Base-by-base conservation (phyloP, 2,888 invertebrate species). In the Pachymerium ferrugineum region DNA sequence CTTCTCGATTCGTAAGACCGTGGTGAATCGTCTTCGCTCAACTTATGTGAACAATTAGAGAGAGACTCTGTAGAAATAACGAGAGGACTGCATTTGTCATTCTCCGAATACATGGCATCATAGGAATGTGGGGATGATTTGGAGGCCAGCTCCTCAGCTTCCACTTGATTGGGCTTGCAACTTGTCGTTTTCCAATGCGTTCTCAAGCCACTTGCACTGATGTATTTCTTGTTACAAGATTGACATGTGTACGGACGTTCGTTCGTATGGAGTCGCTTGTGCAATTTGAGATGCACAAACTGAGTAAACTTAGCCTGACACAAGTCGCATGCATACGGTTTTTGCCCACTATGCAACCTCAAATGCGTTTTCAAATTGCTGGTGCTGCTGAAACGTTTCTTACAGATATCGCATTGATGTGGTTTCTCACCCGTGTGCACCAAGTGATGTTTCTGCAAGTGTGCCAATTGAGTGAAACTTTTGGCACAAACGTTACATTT, bases 351-450 rank as follows among this genome's bases (percentile, higher is more conserved):
- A 85, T 98, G 97, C 80, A 98, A 85, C 78, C 98, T 88, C 81
- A 98, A 87, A 84, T 99, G 99, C 12, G 99, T 99, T 85, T 99
- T 99, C 77, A 99, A 87, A 84, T 99, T 99, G 71, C 96, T 96
- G 38, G 98, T 99, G 74, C 95, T 95, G 76, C 95, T 95, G 86
- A 99, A 99, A 78, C 98, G 88, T 85, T 99, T 99, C 83, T 95
- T 93, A 85, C 99, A 99, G 79, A 97, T 95, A 80, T 92, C 91
- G 83, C 99, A 99, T 83, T 96, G 94, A 82, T 99, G 98, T 0
- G 99, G 99, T 82, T 97, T 94, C 83, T 98, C 98, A 1, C 98
- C 97, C 54, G 94, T 98, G 81, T 99, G 99, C 28, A 99, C 99
- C 79, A 99, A 86, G 82, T 98, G 94, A 83, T 99, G 99, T 82